Evolutionary conservation across 2,797 vertebrate genomes (phyloP), one percentile per base, ranked within the genome.

Genomic region (Gallinago nigripennis): DNA sequence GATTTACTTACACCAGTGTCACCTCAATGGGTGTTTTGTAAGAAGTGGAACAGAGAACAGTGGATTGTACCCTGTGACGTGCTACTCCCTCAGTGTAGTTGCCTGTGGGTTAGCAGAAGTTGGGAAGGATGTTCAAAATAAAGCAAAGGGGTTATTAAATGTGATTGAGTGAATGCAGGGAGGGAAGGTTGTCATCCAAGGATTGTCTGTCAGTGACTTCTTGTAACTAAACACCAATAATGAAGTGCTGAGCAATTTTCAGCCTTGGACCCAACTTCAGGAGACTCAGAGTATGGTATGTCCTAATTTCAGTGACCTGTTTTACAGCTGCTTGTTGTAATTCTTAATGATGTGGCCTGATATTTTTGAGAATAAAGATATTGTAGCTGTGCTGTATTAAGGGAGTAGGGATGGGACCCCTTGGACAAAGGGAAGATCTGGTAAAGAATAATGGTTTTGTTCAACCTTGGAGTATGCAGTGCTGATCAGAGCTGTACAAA

Each of bases 151-250:
- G 7, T 53, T 19, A 27, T 30, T 65, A 37, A 66, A 39, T 1
- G 0, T 16, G 37, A 35, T 2, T 2, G 30, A 84, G 35, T 8
- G 35, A 4, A 4, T 9, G 13, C 9, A n/a, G 41, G n/a, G 53
- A 66, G 27, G 31, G 28, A 46, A 43, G 16, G 77, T 33, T n/a
- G 43, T 53, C 20, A 53, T 23, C 50, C 13, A 0, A 5, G 13
- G 56, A 4, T 43, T 28, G 10, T 16, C 20, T 83, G 58, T 56
- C 11, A 6, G 57, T 37, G 37, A 25, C 63, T 61, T 43, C 25
- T 20, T 70, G 66, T 54, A 58, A 41, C 61, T 27, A 56, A 81
- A 39, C 48, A 25, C 18, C 15, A 23, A 0, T 15, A 28, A 48
- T 6, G 33, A 73, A 75, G 25, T 65, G 51, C 81, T 82, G 48